phyloP scores from a whole-genome alignment of 2,113 vertebrate species.

The Elaphurus davidianus region DNA sequence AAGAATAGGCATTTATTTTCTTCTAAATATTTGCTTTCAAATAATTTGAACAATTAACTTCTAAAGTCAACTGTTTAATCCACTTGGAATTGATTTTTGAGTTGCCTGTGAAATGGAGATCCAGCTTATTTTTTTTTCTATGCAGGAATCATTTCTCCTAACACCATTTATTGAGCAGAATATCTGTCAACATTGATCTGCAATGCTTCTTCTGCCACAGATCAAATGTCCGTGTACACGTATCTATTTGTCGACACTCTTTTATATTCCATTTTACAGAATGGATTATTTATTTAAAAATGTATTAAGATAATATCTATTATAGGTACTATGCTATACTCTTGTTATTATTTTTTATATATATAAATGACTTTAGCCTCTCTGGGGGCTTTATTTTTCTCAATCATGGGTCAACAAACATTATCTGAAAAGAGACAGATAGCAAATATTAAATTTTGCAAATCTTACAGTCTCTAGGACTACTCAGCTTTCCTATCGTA shows the following conservation, averaged over 20 bases:
- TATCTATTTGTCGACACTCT: not conserved
- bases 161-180: too few species aligned
- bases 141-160: too few species aligned
- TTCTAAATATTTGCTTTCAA: not conserved
- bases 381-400: not conserved
- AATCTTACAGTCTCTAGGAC: accelerated
- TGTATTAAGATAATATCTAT: not conserved
- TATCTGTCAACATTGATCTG: too few species aligned
- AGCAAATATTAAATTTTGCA: not conserved
- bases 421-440: not conserved
- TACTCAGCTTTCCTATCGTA: not conserved
- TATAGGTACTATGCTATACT: not conserved
- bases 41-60: not conserved
- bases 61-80: not conserved
- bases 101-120: not conserved
- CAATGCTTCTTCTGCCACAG: accelerated
- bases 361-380: not conserved
- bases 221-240: accelerated
- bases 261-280: not conserved
- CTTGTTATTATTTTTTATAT: too few species aligned
- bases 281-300: not conserved
- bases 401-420: too few species aligned
- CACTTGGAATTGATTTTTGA: not conserved
- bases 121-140: too few species aligned
- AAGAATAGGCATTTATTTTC: not conserved